A percentile compares a stretch with the other conserved stretches of the same genome.
Evolutionary conservation across 2,113 vertebrate species (phyloP).

Genomic region (Xiphophorus couchianus): DNA sequence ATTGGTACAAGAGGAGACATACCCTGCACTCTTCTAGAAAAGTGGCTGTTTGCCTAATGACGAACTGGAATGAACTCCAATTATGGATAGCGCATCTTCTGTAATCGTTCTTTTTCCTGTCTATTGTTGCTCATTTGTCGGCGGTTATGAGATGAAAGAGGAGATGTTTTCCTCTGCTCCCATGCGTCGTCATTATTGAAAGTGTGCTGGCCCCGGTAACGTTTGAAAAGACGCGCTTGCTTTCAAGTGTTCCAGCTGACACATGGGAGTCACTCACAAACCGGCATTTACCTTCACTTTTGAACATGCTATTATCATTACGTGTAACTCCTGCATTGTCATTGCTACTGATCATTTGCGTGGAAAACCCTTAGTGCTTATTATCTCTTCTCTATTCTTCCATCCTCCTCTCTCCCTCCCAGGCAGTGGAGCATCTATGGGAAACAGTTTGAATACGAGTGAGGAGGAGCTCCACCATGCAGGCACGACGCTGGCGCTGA

Average conservation of each 20-base stretch:
- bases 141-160: conserved; percentile 57
- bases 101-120: conserved; percentile 34
- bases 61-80: conserved; percentile 53
- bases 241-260: conserved; percentile 32
- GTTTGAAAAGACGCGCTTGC: conserved; percentile 25
- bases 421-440: conserved; percentile 81
- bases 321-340: conserved; percentile 18
- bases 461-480: conserved; percentile 82
- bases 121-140: conserved; percentile 32
- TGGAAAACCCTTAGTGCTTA: conserved; percentile 33
- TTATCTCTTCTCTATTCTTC: conserved; percentile 32
- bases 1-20: conserved; percentile 49
- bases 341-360: conserved; percentile 48
- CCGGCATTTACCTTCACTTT: conserved; percentile 38
- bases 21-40: conserved; percentile 31
- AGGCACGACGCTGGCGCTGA: conserved; percentile 66
- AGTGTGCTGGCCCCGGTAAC: conserved; percentile 43
- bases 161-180: conserved; percentile 28
- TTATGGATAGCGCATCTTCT: conserved; percentile 48
- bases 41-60: conserved; percentile 38
- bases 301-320: conserved; percentile 32
- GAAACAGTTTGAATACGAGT: conserved; percentile 81
- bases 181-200: conserved; percentile 60
- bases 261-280: conserved; percentile 44
- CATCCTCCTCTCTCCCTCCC: background rate